phyloP scores from a whole-genome alignment of 2,888 invertebrate genomes.

The Antheraea yamamai region DNA sequence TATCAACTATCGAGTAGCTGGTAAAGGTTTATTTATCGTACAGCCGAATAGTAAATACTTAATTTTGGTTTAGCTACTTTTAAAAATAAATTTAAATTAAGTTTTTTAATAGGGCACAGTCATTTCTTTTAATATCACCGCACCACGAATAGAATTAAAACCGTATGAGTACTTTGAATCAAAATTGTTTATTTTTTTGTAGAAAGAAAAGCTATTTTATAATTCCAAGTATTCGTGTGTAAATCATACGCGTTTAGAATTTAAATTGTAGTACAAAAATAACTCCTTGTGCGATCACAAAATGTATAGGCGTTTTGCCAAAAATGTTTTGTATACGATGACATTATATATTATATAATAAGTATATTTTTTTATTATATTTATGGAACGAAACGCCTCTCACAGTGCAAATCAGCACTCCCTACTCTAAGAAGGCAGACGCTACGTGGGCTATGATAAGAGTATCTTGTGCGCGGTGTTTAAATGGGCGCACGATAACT shows the following conservation, averaged over 20 bases:
- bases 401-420: no score
- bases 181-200: no score
- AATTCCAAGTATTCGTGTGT: conserved; percentile 10
- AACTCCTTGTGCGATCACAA: background rate
- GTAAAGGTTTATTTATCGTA: conserved; percentile 66
- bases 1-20: conserved; percentile 55
- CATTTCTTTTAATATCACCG: no score
- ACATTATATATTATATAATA: background rate
- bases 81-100: background rate
- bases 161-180: background rate
- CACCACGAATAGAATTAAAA: background rate
- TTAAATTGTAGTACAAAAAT: conserved; percentile 6
- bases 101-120: background rate
- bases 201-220: no score
- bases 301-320: background rate
- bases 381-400: no score
- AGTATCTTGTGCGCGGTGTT: no score
- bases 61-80: background rate
- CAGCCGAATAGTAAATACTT: conserved; percentile 2
- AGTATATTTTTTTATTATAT: background rate
- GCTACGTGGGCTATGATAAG: no score
- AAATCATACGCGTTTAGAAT: conserved; percentile 23
- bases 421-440: no score
- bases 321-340: no score
- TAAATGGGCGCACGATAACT: no score